Percentiles rank a stretch among this genome's conserved stretches.
Evolutionary conservation across 2,888 invertebrate species (phyloP).

Genomic region (Chrysomela aeneicollis): DNA sequence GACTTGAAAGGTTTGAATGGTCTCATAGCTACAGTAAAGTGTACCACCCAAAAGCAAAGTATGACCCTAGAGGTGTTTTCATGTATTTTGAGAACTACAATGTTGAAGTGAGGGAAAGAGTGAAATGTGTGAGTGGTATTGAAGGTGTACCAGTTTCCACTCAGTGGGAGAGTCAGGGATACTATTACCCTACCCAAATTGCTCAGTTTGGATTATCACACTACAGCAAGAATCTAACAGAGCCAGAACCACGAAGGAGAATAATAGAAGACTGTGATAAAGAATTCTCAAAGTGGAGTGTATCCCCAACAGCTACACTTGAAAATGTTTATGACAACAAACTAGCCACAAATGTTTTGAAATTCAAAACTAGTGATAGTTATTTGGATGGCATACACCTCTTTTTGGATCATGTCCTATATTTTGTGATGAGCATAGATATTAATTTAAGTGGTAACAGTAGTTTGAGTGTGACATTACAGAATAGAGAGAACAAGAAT

Average conservation of each 20-base stretch:
- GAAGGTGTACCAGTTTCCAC: conserved; percentile 96
- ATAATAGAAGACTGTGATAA: conserved; percentile 78
- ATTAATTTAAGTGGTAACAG: conserved; percentile 79
- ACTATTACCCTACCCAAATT: conserved; percentile 98
- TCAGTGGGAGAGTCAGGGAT: conserved; percentile 95
- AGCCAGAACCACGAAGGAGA: conserved; percentile 78
- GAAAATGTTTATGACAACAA: conserved; percentile 69
- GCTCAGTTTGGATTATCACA: conserved; percentile 98
- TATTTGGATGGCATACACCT: conserved; percentile 74
- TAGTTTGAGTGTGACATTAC: conserved; percentile 80
- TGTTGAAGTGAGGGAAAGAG: conserved; percentile 84
- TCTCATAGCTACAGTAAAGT: conserved; percentile 93
- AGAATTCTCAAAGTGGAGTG: conserved; percentile 74
- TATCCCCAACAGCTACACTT: conserved; percentile 74
- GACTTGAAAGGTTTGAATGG: conserved; percentile 90
- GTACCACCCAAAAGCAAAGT: conserved; percentile 86
- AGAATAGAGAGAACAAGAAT: conserved; percentile 80
- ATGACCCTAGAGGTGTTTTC: conserved; percentile 90
- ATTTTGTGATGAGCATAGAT: conserved; percentile 80
- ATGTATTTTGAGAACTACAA: conserved; percentile 98
- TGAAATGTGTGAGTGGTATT: conserved; percentile 93
- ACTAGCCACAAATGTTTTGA: conserved; percentile 70
- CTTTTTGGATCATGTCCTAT: conserved; percentile 72
- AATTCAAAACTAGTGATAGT: conserved; percentile 77
- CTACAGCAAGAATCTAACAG: conserved; percentile 93